Base-by-base conservation (phyloP, 2,888 invertebrate species). In the Lepidonotus clava region DNA sequence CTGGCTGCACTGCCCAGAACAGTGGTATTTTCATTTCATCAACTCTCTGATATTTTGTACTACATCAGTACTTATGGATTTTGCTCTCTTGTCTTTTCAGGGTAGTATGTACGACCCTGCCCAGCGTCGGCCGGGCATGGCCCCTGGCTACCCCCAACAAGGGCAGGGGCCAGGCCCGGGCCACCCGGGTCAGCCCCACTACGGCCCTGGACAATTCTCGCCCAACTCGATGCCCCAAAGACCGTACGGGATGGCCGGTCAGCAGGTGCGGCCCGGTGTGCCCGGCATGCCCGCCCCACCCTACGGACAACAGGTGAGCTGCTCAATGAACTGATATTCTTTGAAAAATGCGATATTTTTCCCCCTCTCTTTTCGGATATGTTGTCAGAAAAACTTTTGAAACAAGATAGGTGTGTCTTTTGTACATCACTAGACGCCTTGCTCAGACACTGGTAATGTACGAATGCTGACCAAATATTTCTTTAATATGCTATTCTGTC, bases 261-360 rank as follows among this genome's bases (percentile, higher is more conserved):
- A 83, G 56, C 83, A 83, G 51, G 56, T 21, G 1, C 83, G 80
- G 24, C 80, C 80, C 5, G 80, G 80, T 8, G 38, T 38, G 80
- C 80, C 80, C 14, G 46, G 53, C 46, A 80, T 80, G 80, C 46
- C 46, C 14, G 24, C 80, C 2, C 71, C 34, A 32, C 83, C 83
- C n/a, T 83, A 83, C 38, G 83, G 83, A 56, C 83, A 83, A 36
- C 66, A 66, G 66, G 66, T 66, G 28, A 66, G 66, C 14, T 21
- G 8, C 21, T n/a, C n/a, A n/a, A n/a, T n/a, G n/a, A n/a, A n/a
- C n/a, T n/a, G n/a, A n/a, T n/a, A n/a, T n/a, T n/a, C n/a, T n/a
- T n/a, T n/a, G n/a, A n/a, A n/a, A n/a, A n/a, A n/a, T n/a, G n/a
- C n/a, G n/a, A n/a, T n/a, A n/a, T n/a, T n/a, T n/a, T n/a, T n/a